phyloP scores from a whole-genome alignment of 2,888 invertebrate genomes.

The Esperia sulphurella region DNA sequence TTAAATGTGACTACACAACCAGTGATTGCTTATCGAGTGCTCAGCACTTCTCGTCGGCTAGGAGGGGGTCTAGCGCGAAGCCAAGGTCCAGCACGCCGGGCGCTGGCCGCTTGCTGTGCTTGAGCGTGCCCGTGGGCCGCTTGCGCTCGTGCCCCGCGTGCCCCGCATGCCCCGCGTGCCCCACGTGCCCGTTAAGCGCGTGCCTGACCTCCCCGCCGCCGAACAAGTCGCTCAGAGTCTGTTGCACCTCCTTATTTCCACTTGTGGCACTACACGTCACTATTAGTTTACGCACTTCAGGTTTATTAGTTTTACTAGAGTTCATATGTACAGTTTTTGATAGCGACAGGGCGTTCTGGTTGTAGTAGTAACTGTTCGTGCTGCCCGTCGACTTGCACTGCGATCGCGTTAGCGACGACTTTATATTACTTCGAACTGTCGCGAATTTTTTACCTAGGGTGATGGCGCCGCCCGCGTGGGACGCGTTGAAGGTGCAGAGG shows the following conservation, averaged over 20 bases:
- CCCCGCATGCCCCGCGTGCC: constrained; percentile 18
- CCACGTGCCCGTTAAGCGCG: constrained; percentile 51
- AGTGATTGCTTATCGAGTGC: constrained; percentile 45
- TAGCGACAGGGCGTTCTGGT: constrained; percentile 53
- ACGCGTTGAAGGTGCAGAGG: constrained; percentile 76
- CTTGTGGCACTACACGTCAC: constrained; percentile 63
- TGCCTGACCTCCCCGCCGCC: constrained; percentile 39
- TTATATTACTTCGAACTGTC: constrained; percentile 70
- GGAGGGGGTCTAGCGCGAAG: constrained; percentile 66
- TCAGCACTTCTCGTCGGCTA: constrained; percentile 76
- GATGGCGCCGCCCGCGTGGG: constrained; percentile 78
- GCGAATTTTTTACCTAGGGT: constrained; percentile 74
- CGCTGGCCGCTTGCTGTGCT: constrained; percentile 44
- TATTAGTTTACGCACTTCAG: constrained; percentile 72
- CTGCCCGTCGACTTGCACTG: constrained; percentile 52
- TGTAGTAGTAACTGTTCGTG: constrained; percentile 57
- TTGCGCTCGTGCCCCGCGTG: constrained; percentile 24
- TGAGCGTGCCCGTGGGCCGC: constrained; percentile 23
- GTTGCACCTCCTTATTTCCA: constrained; percentile 39
- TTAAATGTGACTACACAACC: constrained; percentile 68
- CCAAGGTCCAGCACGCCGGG: constrained; percentile 57
- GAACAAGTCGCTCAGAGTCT: constrained; percentile 56
- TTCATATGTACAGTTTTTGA: constrained; percentile 68
- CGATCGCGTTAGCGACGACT: constrained; percentile 62
- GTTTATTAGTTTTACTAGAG: constrained; percentile 63